phyloP scores from a whole-genome alignment of 2,888 invertebrate species.

The Nesidiocoris tenuis region DNA sequence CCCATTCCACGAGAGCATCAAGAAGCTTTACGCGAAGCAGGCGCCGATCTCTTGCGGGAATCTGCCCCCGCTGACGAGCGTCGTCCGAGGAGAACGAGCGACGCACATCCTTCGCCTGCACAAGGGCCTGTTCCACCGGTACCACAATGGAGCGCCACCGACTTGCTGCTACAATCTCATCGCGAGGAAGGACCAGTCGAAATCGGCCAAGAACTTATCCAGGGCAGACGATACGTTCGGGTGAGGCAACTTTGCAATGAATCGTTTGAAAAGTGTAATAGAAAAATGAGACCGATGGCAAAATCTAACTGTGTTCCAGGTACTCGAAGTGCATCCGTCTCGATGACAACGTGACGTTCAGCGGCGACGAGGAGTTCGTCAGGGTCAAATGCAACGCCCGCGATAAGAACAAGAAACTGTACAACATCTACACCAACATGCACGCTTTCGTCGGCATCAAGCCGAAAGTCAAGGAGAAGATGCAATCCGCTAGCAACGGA shows the following conservation, averaged over 20 bases:
- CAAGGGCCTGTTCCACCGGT: conserved; percentile 4
- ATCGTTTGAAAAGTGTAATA: too few relatives aligned
- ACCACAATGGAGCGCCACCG: conserved; percentile 8
- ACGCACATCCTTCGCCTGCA: conserved; percentile 36
- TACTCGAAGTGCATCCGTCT: conserved; percentile 46
- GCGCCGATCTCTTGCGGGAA: conserved; percentile 55
- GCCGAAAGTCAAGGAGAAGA: conserved; percentile 57
- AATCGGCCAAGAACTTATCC: background rate
- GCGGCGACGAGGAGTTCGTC: conserved; percentile 47
- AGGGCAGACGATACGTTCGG: conserved; percentile 49
- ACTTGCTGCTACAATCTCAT: conserved; percentile 54
- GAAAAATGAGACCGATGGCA: too few relatives aligned
- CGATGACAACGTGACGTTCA: conserved; percentile 47
- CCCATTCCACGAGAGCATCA: conserved; percentile 58
- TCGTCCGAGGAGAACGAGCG: conserved; percentile 30
- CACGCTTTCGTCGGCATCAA: conserved; percentile 61
- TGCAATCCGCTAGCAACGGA: conserved; percentile 50
- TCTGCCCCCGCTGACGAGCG: conserved; percentile 47
- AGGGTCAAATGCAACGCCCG: conserved; percentile 47
- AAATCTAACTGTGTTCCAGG: conserved; percentile 32
- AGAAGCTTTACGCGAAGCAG: conserved; percentile 58
- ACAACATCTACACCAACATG: conserved; percentile 59
- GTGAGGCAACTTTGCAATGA: too few relatives aligned
- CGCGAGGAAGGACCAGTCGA: conserved; percentile 46
- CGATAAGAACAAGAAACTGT: conserved; percentile 37